Evolutionary conservation across 2,888 invertebrate genomes (phyloP), one percentile per base, ranked within the genome.

Genomic region (Euzophera pinguis): DNA sequence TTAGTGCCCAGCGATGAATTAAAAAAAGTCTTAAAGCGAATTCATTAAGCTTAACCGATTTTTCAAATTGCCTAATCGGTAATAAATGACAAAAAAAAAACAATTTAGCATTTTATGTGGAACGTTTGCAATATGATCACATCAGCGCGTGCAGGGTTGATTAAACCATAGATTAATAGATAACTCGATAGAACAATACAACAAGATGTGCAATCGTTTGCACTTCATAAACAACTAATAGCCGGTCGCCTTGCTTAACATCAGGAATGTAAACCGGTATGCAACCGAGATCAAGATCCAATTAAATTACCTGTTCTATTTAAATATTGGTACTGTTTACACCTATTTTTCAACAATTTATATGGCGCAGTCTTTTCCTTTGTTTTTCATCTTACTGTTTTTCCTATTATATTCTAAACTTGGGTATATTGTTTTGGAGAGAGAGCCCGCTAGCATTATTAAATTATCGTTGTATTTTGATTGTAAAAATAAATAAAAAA

Each of bases 111-210:
- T 63, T 67, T 75, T 74, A 74, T 73, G 69, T 73, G 62, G 75
- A 72, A 54, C 75, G 73, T 57, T 56, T 65, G 58, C 47, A 54
- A 43, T 60, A 62, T 57, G 52, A 22, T 49, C 45, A 41, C 50
- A 12, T 16, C 47, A 55, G 60, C 71, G 68, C 67, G 73, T 75
- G 76, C 66, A 61, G 57, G 62, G 80, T 78, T 80, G 67, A 75
- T 58, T 81, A 77, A 81, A 78, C 73, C 68, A 50, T 57, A 63
- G 67, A 68, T 69, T 63, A 65, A 54, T 58, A 61, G 58, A 64
- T 65, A 65, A 65, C 56, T 41, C 14, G 13, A 39, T 39, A 39
- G 16, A 39, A 39, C 39, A 39, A 39, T 39, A 13, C 16, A 39
- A 16, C 14, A 8, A 39, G 39, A 39, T 39, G 39, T 39, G 39